Base-by-base conservation (phyloP, 2,888 invertebrate genomes). In the Branchipolynoe longqiensis region DNA sequence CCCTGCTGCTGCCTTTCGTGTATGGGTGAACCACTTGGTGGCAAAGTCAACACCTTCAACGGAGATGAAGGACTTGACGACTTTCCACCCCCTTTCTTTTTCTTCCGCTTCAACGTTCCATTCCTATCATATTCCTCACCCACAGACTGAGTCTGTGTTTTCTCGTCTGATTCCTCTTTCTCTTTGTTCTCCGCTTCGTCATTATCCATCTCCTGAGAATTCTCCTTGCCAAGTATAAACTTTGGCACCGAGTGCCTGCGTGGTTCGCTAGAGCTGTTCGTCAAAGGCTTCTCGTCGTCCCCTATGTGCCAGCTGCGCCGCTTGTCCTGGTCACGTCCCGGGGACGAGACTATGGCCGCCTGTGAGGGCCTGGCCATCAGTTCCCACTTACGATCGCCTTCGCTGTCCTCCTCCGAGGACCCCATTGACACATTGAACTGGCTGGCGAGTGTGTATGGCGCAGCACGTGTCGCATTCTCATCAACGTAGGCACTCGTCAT, bases 401-500 rank as follows among this genome's bases (percentile, higher is more conserved):
- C 91, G 88, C 91, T 91, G 59, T 91, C 91, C 38, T 97, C 97
- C 89, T 98, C 98, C 0, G 98, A 86, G 33, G 86, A 87, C 18
- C 78, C 89, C 84, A 89, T 62, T 1, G 98, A 92, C 85, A 90
- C 98, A 92, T 98, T 98, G 98, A 98, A 98, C 91, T 97, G 97
- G 28, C 98, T 98, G 0, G 97, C 98, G 25, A 98, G 94, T 0
- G 98, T 98, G 14, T 98, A 93, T 8, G 93, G 93, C 8, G 93
- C 93, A n/a, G 93, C 93, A 28, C 92, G 89, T 1, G 93, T 93
- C 64, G 93, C 93, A 88, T 92, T 91, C 85, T 93, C 93, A 88
- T 93, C 93, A 28, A 90, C 73, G 84, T 89, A 89, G 31, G 87
- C 88, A 74, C 89, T 89, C 0, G 90, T 90, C 18, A 88, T 90